These are phyloP conservation scores for Aquila chrysaetos DNA, from an alignment of 2,797 vertebrate species.

Conservation along the genomic window DNA sequence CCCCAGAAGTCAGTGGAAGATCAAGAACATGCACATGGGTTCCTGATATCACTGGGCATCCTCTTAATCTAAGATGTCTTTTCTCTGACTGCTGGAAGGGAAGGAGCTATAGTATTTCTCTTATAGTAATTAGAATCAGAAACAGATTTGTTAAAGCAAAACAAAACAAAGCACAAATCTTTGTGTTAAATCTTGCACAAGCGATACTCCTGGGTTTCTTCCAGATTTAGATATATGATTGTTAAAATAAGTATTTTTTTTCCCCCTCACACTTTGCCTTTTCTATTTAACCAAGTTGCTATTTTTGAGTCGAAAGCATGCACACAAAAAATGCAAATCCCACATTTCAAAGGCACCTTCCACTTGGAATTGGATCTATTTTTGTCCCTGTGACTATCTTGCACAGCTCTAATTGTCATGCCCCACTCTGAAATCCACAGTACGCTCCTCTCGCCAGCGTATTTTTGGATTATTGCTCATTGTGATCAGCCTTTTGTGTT, in stretches of 20 bases:
- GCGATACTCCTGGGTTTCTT: background rate
- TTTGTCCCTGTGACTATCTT: slow-evolving; percentile 47
- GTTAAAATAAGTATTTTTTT: slow-evolving; percentile 3
- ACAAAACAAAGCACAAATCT: background rate
- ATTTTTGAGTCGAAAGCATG: slow-evolving; percentile 4
- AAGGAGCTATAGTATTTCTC: background rate
- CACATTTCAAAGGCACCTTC: slow-evolving; percentile 60
- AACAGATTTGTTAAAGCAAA: background rate
- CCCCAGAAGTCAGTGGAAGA: background rate
- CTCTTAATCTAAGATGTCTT: background rate
- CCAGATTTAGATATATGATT: background rate
- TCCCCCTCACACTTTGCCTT: background rate
- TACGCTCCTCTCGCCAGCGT: background rate
- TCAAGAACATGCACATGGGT: background rate
- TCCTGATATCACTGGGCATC: background rate
- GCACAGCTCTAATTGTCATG: slow-evolving; percentile 47
- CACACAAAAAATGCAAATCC: slow-evolving; percentile 31
- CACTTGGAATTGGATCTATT: slow-evolving; percentile 42
- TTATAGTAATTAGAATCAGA: background rate
- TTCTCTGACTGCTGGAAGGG: background rate
- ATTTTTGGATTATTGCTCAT: slow-evolving; percentile 62
- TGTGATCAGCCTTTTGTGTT: slow-evolving; percentile 58
- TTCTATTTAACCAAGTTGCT: background rate
- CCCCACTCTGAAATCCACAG: slow-evolving; percentile 18
- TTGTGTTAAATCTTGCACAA: background rate